Percentiles rank a stretch among this genome's conserved stretches.
These are phyloP conservation scores for Diabrotica balteata DNA, from an alignment of 2,888 invertebrate genomes.

Conservation along the genomic window DNA sequence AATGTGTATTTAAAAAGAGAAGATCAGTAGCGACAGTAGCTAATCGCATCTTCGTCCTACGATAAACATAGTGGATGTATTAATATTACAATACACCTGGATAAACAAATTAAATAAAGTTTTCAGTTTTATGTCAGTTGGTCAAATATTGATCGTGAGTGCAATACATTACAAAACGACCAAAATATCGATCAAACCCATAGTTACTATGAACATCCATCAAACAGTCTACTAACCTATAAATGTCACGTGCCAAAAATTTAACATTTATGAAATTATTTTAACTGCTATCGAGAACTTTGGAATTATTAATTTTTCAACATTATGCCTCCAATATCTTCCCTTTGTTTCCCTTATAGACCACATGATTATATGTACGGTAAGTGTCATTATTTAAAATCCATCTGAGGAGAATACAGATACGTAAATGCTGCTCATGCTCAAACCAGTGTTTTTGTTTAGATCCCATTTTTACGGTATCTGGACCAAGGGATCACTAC, in stretches of 20 bases:
- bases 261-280: conserved; percentile 5
- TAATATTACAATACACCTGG: no score
- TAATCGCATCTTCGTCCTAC: no score
- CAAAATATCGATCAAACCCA: conserved; percentile 5
- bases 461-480: conserved; percentile 68
- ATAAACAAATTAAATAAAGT: no score
- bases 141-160: no score
- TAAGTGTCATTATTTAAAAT: conserved; percentile 27
- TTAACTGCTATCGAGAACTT: conserved; percentile 12
- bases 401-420: not conserved
- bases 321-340: conserved; percentile 28
- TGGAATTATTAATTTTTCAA: not conserved
- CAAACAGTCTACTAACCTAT: not conserved
- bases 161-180: not conserved
- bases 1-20: no score
- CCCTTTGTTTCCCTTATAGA: conserved; percentile 43
- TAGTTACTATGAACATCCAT: not conserved
- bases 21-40: no score
- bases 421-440: conserved; percentile 1
- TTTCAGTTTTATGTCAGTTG: no score
- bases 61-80: no score
- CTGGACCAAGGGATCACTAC: conserved; percentile 66
- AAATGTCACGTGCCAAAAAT: conserved; percentile 4
- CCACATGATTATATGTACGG: conserved; percentile 50
- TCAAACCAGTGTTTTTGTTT: conserved; percentile 19